Evolutionary conservation across 2,113 vertebrate species (phyloP), one percentile per base, ranked within the genome.

Genomic region (Cyanoliseus patagonus): DNA sequence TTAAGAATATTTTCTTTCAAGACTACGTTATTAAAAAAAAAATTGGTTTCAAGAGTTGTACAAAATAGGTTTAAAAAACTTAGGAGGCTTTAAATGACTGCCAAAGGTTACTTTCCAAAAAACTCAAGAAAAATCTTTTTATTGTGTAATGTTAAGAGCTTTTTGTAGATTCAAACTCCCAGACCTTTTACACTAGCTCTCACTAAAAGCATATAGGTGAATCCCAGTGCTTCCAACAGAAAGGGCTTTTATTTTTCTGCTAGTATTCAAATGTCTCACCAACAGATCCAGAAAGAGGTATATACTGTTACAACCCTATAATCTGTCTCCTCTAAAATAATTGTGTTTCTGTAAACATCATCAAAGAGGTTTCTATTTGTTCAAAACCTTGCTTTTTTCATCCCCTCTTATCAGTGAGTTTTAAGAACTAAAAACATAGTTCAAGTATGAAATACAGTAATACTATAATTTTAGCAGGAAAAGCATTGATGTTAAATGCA

Each of bases 281-380:
- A 93, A 13, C 39, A 94, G 84, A 44, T 28, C 53, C 82, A 41
- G 59, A 79, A 82, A 66, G 76, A 61, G 62, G 9, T 51, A 92
- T 91, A 68, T 55, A 47, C 39, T 42, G 49, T 73, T 86, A 81
- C 14, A 88, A 49, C 42, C 35, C 44, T 76, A 30, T 55, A 64
- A 44, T 57, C 68, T 86, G 23, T 39, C 53, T 74, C 37, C 82
- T 92, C 11, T 8, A 62, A 90, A 95, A 95, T 73, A 83, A 68
- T 44, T 87, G 18, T 66, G 23, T 52, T 81, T 90, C 61, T 92
- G 20, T 89, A 95, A 96, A 90, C 25, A 64, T 73, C 76, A 80
- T 61, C 82, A 89, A 66, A 70, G 49, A 28, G 6, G 27, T 83
- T 97, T 94, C 25, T 53, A 63, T 13, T 68, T 37, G 23, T 87